Base-by-base conservation (phyloP, 2,888 invertebrate genomes). In the Platycheirus rosarum region DNA sequence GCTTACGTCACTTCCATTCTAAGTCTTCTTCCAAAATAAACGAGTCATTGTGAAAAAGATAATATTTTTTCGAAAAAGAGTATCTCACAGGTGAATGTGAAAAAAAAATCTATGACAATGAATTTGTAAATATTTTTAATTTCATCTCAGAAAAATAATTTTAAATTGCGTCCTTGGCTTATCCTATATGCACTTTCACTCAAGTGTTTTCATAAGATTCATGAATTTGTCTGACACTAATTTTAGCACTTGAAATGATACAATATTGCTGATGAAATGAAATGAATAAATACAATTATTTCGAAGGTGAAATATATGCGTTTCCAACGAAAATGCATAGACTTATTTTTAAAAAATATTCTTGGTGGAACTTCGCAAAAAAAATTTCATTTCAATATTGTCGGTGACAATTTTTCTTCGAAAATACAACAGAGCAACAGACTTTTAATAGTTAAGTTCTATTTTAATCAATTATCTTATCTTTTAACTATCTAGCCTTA, bases 141-240 rank as follows among this genome's bases (percentile, higher is more conserved):
- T 57, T 46, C 23, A 29, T 49, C 7, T 13, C 29, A 7, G 20
- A 11, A 5, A 53, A 35, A 37, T n/a, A 57, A 55, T 20, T 18
- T 51, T 8, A 53, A 35, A 35, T 18, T n/a, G 6, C 49, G 69
- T 79, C 75, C 79, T 79, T 79, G 79, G 37, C 55, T 79, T 18
- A 32, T 44, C 60, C 29, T 29, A 23, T 44, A 65, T 80, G 70
- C 75, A 80, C 51, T 75, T 49, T 55, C 63, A 18, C 51, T 44
- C 42, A 60, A 26, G 29, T 44, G 23, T 70, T 65, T 80, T 75
- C 75, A 18, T 63, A 35, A 74, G 57, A 46, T 53, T 51, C 66
- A 57, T 49, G 1, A 11, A 9, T 26, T 42, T 37, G 32, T 46
- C 44, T 63, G 23, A 63, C 18, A 6, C 8, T 6, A 32, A 32